A percentile compares a stretch with the other conserved stretches of the same genome.
Conservation (phyloP, 2,888 invertebrate genomes). For the Piscicola geometra region DNA sequence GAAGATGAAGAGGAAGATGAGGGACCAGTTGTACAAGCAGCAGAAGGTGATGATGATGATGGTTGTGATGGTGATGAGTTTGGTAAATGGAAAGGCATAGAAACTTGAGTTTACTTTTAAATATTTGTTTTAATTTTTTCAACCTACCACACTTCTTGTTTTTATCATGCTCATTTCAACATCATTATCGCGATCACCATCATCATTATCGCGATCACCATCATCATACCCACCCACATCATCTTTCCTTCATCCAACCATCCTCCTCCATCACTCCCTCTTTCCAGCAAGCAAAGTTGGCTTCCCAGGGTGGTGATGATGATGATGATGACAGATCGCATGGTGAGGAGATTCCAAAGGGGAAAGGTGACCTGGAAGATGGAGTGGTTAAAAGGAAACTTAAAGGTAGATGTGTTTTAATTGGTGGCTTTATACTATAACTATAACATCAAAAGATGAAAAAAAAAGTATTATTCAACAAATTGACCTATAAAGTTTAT, state of each 20-base stretch:
- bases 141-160: background rate
- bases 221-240: background rate
- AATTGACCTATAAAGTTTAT: too few relatives aligned
- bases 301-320: background rate
- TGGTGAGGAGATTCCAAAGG: background rate
- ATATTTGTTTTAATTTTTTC: too few relatives aligned
- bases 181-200: background rate
- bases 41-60: slow-evolving; percentile 22
- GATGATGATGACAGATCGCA: slow-evolving; percentile 14
- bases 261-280: background rate
- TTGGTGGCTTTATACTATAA: too few relatives aligned
- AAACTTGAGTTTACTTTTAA: too few relatives aligned
- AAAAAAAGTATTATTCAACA: too few relatives aligned
- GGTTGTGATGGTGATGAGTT: too few relatives aligned
- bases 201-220: background rate
- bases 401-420: too few relatives aligned
- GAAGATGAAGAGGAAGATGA: slow-evolving; percentile 21
- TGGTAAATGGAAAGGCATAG: too few relatives aligned
- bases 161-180: background rate
- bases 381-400: slow-evolving; percentile 8
- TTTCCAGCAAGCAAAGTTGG: slow-evolving; percentile 22
- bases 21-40: slow-evolving; percentile 19
- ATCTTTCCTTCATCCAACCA: background rate
- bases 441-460: too few relatives aligned
- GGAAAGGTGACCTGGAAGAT: slow-evolving; percentile 4